phyloP scores from a whole-genome alignment of 2,113 vertebrate genomes.

The Grallaria varia region DNA sequence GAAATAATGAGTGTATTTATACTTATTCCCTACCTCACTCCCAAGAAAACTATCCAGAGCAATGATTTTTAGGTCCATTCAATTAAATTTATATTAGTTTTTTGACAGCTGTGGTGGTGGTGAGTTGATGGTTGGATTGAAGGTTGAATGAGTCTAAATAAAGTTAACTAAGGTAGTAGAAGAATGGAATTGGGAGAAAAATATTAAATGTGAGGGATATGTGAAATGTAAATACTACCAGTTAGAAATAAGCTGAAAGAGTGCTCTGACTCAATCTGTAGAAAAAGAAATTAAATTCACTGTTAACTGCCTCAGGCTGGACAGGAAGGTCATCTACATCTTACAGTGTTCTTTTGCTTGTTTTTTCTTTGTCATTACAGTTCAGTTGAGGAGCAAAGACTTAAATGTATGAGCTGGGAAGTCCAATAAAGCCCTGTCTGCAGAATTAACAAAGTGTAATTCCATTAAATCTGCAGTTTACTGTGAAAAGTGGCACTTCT shows the following conservation, averaged over 20 bases:
- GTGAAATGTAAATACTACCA: not conserved
- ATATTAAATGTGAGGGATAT: rapidly evolving
- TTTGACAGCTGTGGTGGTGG: not conserved
- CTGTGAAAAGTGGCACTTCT: slow-evolving; percentile 12
- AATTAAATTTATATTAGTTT: not conserved
- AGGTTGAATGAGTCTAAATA: not conserved
- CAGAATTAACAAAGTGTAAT: slow-evolving; percentile 50
- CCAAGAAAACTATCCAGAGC: not conserved
- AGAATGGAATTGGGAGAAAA: not conserved
- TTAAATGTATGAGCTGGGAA: not conserved
- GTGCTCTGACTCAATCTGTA: not conserved
- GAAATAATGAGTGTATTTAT: not conserved
- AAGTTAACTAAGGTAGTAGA: not conserved
- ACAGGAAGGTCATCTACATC: not conserved
- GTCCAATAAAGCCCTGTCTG: not conserved
- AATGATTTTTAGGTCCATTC: not conserved
- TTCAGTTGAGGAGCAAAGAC: not conserved
- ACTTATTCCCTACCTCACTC: not conserved
- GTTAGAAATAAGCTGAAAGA: not conserved
- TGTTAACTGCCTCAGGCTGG: not conserved
- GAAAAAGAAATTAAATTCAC: not conserved
- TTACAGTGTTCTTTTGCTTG: not conserved
- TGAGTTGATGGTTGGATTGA: not conserved
- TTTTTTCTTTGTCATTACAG: not conserved
- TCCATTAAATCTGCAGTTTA: slow-evolving; percentile 42